These are phyloP conservation scores for Cichladusa arquata DNA, from an alignment of 2,113 vertebrate genomes.

Conservation along the genomic window DNA sequence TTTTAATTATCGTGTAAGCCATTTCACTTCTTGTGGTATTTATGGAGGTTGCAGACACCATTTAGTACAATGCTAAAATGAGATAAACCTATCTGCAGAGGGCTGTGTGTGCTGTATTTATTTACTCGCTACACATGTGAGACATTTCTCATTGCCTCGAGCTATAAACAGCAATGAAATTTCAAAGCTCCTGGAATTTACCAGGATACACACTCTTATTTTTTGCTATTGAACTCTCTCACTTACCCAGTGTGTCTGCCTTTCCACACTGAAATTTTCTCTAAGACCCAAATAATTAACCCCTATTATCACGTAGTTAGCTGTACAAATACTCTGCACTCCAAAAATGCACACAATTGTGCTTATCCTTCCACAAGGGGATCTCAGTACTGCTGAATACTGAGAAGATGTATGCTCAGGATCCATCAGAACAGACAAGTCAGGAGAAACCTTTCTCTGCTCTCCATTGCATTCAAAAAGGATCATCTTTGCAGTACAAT, in stretches of 20 bases:
- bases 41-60: constrained; percentile 26
- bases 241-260: neutral
- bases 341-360: neutral
- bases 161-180: constrained; percentile 17
- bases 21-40: constrained; percentile 38
- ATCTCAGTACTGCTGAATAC: neutral
- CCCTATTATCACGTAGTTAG: neutral
- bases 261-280: neutral
- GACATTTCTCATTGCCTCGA: constrained; percentile 26
- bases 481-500: neutral
- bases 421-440: neutral
- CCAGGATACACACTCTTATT: neutral
- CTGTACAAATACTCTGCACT: neutral
- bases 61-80: neutral
- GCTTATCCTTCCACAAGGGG: neutral
- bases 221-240: neutral
- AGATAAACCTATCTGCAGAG: constrained; percentile 55
- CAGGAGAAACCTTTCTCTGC: neutral
- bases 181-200: constrained; percentile 32
- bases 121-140: constrained; percentile 11
- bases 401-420: neutral
- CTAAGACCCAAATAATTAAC: neutral
- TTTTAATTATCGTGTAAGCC: constrained; percentile 19
- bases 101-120: neutral
- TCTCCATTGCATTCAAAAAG: neutral